Base-by-base conservation (phyloP, 2,888 invertebrate genomes). In the Asteroscopus sphinx region DNA sequence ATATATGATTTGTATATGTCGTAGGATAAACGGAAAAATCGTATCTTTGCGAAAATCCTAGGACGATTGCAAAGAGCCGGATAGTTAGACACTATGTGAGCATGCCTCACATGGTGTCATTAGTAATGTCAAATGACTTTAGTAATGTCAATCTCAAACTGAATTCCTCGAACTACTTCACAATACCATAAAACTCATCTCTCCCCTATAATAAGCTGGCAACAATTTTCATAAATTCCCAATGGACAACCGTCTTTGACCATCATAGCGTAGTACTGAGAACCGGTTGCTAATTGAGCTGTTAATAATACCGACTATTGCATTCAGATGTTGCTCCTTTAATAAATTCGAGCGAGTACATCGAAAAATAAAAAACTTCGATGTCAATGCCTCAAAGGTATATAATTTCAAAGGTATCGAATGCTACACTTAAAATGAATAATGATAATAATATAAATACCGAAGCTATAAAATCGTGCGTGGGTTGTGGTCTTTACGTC, bases 381-480 rank as follows among this genome's bases (percentile, higher is more conserved):
- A 69, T 63, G 62, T 78, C 71, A 70, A 73, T 74, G 75, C 74
- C 77, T 80, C 60, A 68, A 73, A 81, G 76, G 73, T 73, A 66
- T 76, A 65, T 77, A 77, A 82, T 86, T 85, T 80, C 78, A 83
- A 82, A 78, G 73, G 79, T 77, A 84, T 79, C 77, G 77, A 83
- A 78, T 82, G 79, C 74, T 73, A 81, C 78, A 82, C 84, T 87
- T 87, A 85, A 84, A 82, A 83, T 86, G 82, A 86, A 77, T 85
- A 83, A 87, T 84, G 81, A 79, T 69, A 73, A 73, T 73, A 74
- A 73, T 75, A 81, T 86, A 81, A 83, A 82, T 74, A 70, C 80
- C 74, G 77, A 62, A 59, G 62, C 67, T 70, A 75, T 81, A 78
- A 82, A 81, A 73, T 54, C 49, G 66, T 45, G 80, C 80, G 85